These are phyloP conservation scores for Steinernema hermaphroditum DNA, from an alignment of 2,888 invertebrate species.

Conservation along the genomic window DNA sequence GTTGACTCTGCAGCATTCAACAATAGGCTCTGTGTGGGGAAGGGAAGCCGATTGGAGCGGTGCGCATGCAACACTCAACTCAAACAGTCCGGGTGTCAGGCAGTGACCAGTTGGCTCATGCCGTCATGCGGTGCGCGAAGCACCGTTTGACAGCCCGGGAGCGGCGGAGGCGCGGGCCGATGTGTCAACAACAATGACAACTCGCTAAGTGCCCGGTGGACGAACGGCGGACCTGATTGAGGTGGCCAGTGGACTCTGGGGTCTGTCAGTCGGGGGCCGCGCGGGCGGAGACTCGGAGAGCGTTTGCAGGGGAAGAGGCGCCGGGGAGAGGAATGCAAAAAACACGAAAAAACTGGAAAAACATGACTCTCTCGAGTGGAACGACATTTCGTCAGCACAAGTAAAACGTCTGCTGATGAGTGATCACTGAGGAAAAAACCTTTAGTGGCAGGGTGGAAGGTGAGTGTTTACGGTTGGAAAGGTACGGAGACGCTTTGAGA, in stretches of 20 bases:
- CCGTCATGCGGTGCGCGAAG: slow-evolving; percentile 28
- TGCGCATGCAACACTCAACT: slow-evolving; percentile 5
- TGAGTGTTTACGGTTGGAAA: no score
- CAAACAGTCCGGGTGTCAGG: neutral
- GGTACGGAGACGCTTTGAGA: no score
- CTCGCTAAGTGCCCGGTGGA: slow-evolving; percentile 14
- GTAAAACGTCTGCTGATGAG: no score
- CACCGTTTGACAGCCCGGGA: slow-evolving; percentile 21
- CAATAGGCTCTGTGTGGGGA: neutral
- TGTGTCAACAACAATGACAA: slow-evolving; percentile 28
- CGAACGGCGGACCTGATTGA: neutral
- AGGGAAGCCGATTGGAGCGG: neutral
- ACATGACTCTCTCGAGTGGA: no score
- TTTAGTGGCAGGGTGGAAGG: no score
- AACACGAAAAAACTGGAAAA: no score
- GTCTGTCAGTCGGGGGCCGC: no score
- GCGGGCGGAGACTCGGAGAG: no score
- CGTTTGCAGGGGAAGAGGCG: no score
- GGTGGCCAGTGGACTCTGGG: neutral
- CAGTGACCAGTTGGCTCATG: slow-evolving; percentile 21
- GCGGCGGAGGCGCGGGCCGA: neutral
- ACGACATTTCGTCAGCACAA: no score
- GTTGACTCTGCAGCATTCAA: slow-evolving; percentile 34
- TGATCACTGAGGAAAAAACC: no score
- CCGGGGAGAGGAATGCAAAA: no score